Percentiles rank a stretch among this genome's conserved stretches.
These are phyloP conservation scores for Eupeodes latifasciatus DNA, from an alignment of 2,888 invertebrate species.

Conservation along the genomic window DNA sequence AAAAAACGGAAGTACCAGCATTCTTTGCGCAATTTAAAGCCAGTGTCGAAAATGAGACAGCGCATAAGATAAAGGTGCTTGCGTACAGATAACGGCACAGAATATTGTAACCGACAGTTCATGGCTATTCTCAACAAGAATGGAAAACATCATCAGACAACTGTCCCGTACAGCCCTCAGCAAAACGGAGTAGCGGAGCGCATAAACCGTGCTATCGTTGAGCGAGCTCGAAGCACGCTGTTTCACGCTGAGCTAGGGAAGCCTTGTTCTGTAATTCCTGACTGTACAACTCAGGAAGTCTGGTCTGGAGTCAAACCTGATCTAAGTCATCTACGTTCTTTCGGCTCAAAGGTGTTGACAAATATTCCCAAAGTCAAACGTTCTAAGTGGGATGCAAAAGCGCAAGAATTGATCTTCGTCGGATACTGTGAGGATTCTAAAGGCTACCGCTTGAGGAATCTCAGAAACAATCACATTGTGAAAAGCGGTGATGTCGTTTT, in stretches of 20 bases:
- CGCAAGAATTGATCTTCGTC: no score
- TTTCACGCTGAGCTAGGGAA: constrained; percentile 13
- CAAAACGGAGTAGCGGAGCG: constrained; percentile 80
- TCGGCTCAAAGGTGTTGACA: no score
- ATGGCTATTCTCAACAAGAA: constrained; percentile 59
- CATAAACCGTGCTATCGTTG: constrained; percentile 64
- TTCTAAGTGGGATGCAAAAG: no score
- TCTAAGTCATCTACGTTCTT: not conserved
- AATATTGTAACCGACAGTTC: constrained; percentile 74
- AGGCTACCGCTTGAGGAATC: constrained; percentile 39
- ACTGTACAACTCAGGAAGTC: constrained; percentile 33
- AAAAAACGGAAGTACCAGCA: constrained; percentile 75
- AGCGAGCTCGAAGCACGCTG: constrained; percentile 3
- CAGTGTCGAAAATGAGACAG: constrained; percentile 78
- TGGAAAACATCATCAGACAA: constrained; percentile 79
- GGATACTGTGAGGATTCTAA: no score
- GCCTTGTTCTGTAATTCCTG: constrained; percentile 15
- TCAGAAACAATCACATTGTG: constrained; percentile 24
- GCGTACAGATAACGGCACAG: constrained; percentile 77
- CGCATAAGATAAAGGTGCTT: constrained; percentile 76
- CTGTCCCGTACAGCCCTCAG: constrained; percentile 79
- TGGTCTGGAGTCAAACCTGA: constrained; percentile 18
- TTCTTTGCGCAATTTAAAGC: constrained; percentile 77
- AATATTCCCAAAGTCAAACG: no score
- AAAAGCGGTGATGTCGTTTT: constrained; percentile 53